A percentile compares a stretch with the other conserved stretches of the same genome.
phyloP scores from a whole-genome alignment of 2,113 vertebrate genomes.

The Clarias batrachus region DNA sequence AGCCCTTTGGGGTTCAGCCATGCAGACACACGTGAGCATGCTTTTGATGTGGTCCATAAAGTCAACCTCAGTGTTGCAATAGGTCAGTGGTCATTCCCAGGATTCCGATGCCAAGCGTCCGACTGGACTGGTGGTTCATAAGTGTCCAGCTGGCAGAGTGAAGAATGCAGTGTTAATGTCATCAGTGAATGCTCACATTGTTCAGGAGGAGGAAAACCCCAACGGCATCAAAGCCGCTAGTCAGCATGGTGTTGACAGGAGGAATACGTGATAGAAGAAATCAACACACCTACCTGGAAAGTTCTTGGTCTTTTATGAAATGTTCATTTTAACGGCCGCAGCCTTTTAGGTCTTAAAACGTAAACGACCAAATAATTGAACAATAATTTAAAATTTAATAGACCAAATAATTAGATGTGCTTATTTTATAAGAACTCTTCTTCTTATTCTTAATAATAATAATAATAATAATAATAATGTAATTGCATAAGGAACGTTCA shows the following conservation, averaged over 20 bases:
- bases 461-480: too few species aligned
- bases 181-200: constrained; percentile 35
- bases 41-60: constrained; percentile 20
- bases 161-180: constrained; percentile 20
- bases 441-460: not conserved
- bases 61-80: constrained; percentile 14
- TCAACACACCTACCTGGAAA: constrained; percentile 7
- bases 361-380: not conserved
- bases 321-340: not conserved
- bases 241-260: constrained; percentile 17
- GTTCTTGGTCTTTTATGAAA: constrained; percentile 13
- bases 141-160: constrained; percentile 28
- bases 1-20: not conserved
- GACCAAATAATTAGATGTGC: not conserved
- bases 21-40: not conserved
- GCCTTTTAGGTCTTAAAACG: not conserved
- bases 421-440: not conserved
- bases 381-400: not conserved
- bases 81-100: constrained; percentile 39
- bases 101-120: constrained; percentile 18
- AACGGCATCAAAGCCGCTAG: constrained; percentile 12
- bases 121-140: constrained; percentile 14
- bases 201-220: constrained; percentile 23
- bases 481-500: too few species aligned
- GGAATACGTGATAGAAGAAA: not conserved